Evolutionary conservation across 30 jellyfish, hydroid and myxozoan genomes (phyloP), one percentile per base, ranked within the genome.

Genomic region (Aurelia aurita complex sp. Pacific): DNA sequence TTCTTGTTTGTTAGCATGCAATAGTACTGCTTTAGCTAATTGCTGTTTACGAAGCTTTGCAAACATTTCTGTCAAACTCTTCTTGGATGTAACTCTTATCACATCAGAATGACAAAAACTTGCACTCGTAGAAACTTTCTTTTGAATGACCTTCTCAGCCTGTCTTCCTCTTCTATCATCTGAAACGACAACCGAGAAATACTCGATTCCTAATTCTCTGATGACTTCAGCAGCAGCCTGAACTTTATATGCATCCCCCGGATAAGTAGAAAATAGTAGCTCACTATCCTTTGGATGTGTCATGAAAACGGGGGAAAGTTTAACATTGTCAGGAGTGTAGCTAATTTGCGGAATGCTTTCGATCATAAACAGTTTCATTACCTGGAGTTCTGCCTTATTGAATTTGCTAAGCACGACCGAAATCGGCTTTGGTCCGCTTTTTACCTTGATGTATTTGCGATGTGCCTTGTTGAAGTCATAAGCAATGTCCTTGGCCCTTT

Each of bases 311-410:
- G 63, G 85, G 17, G 67, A 42, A 11, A 89, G 65, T 46, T 71
- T 75, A 46, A 74, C 71, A 71, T 89, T 89, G 50, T 82, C 76
- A 10, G 84, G 23, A 60, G 94, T 46, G 76, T 94, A 94, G 72
- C 99, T 89, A 1, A 94, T 38, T 67, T 89, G 97, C 9, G 96
- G 97, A 12, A 89, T 68, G 43, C 38, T 35, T 69, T 89, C 97
- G 19, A 87, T 36, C 12, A 81, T 59, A 11, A 94, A 66, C 33
- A 80, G 79, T 65, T 86, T 61, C 61, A 89, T 33, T 9, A 66
- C 87, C 8, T 83, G 79, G 23, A 32, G 57, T 46, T 96, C 85
- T 4, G 64, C 42, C 46, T 57, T 23, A 3, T 73, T 32, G 89
- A 94, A 94, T 14, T 82, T 75, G 3, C 93, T 84, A 34, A 89